These are phyloP conservation scores for Gephyroberyx darwinii DNA, from an alignment of 2,797 vertebrate species.

Conservation along the genomic window DNA sequence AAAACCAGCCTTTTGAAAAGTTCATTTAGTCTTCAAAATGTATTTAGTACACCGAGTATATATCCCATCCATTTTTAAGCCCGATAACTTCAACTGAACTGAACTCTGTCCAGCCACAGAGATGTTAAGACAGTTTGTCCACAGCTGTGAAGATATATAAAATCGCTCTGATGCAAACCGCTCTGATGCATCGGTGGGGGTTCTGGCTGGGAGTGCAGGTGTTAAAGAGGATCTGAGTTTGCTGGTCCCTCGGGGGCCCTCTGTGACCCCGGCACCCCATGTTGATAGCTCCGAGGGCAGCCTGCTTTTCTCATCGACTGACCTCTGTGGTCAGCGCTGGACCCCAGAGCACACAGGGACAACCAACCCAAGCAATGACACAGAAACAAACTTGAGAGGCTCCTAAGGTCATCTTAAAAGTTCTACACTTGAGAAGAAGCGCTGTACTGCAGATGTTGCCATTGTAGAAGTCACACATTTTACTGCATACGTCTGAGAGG, in stretches of 20 bases:
- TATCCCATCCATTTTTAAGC: too few species aligned
- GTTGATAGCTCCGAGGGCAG: slow-evolving; percentile 2
- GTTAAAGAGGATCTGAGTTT: slow-evolving; percentile 24
- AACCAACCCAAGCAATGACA: not conserved
- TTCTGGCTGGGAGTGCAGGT: not conserved
- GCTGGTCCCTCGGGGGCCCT: slow-evolving; percentile 19
- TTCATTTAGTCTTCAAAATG: not conserved
- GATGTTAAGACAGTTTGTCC: not conserved
- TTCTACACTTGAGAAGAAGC: too few species aligned
- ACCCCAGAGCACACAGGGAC: not conserved
- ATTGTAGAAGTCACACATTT: too few species aligned
- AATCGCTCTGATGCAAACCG: not conserved
- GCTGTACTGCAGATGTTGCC: too few species aligned
- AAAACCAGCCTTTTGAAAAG: not conserved
- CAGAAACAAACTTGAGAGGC: not conserved
- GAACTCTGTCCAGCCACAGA: not conserved
- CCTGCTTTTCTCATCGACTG: slow-evolving; percentile 10
- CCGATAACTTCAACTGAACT: too few species aligned
- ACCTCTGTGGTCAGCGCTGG: not conserved
- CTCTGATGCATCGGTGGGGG: slow-evolving; percentile 1
- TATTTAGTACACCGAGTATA: too few species aligned
- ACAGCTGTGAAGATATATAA: slow-evolving; percentile 5
- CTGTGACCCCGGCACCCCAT: slow-evolving; percentile 1
- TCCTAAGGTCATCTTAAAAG: not conserved
- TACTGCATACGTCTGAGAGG: too few species aligned